phyloP scores from a whole-genome alignment of 2,888 invertebrate species.

The Folsomia manolachei region DNA sequence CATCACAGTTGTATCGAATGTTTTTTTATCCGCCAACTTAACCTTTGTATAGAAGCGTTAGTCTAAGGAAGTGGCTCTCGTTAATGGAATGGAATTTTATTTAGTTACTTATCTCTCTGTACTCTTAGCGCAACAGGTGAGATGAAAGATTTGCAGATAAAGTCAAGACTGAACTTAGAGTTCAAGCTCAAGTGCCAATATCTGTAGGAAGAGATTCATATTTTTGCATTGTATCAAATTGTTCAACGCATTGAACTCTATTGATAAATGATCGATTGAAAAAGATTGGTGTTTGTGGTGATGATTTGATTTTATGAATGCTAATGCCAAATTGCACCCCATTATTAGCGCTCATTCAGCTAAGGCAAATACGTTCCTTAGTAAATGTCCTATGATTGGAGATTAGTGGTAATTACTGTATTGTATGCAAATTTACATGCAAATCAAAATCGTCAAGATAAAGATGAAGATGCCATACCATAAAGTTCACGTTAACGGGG shows the following conservation, averaged over 20 bases:
- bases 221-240: no score
- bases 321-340: not conserved
- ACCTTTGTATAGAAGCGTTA: not conserved
- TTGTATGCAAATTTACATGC: slow-evolving; percentile 39
- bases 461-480: not conserved
- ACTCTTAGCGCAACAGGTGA: no score
- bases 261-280: not conserved
- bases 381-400: slow-evolving; percentile 27
- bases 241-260: not conserved
- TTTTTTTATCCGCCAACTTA: not conserved
- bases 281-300: not conserved
- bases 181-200: not conserved
- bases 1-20: not conserved
- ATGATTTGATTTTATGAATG: not conserved
- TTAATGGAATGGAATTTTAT: no score
- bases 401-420: slow-evolving; percentile 43
- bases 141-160: not conserved
- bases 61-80: not conserved
- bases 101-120: no score
- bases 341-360: slow-evolving; percentile 11
- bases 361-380: not conserved
- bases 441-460: not conserved
- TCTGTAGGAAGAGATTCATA: not conserved
- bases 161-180: not conserved
- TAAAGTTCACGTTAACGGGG: no score